Evolutionary conservation across 1,140 invertebrate genomes (phyloP), one percentile per base, ranked within the genome.

Genomic region (Delia radicum): DNA sequence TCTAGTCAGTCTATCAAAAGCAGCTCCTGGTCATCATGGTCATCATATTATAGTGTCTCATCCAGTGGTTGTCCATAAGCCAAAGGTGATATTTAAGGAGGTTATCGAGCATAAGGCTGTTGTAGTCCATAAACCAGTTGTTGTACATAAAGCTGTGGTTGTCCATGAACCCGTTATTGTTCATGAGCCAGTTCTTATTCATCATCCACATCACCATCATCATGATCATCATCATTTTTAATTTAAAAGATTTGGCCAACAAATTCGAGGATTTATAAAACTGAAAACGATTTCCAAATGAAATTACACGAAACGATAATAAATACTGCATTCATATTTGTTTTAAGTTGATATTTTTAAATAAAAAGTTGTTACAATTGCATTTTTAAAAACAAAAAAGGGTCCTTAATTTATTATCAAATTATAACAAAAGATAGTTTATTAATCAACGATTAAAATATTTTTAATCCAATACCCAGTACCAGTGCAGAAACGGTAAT

Each of bases 1-100:
- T 10, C 7, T 33, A n/a, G 0, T 69, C 8, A 31, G n/a, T 10
- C 0, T 69, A 12, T 12, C 65, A 21, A 4, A 46, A 8, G 61
- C 75, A 13, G 69, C 48, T 26, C 75, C 75, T 3, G 75, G 75
- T 15, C 31, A 73, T n/a, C n/a, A n/a, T n/a, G n/a, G n/a, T n/a
- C n/a, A n/a, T n/a, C n/a, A n/a, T n/a, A n/a, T n/a, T n/a, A n/a
- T n/a, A n/a, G n/a, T n/a, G n/a, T n/a, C n/a, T n/a, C n/a, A n/a
- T n/a, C n/a, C n/a, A n/a, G n/a, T n/a, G n/a, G n/a, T n/a, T n/a
- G n/a, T n/a, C n/a, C n/a, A n/a, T n/a, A n/a, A n/a, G n/a, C n/a
- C n/a, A n/a, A n/a, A n/a, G n/a, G n/a, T n/a, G n/a, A n/a, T n/a
- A n/a, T n/a, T n/a, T n/a, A n/a, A n/a, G n/a, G n/a, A n/a, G n/a